These are phyloP conservation scores for Orthosia gothica DNA, from an alignment of 2,888 invertebrate species.

Conservation along the genomic window DNA sequence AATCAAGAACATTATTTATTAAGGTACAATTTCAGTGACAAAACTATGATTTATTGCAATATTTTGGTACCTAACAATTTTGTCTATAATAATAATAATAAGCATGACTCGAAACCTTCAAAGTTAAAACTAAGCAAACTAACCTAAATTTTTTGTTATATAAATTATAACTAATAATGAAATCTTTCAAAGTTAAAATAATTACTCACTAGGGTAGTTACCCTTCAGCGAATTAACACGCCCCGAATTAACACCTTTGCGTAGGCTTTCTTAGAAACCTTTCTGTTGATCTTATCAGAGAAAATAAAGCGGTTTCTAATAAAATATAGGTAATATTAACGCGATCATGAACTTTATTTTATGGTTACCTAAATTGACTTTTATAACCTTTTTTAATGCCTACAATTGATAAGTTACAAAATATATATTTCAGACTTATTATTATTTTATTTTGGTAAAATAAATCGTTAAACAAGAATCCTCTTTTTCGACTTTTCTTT, in stretches of 20 bases:
- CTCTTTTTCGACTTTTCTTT: too few relatives aligned
- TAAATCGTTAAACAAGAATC: too few relatives aligned
- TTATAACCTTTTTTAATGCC: neutral
- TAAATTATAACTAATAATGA: conserved; percentile 2
- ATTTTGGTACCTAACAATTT: too few relatives aligned
- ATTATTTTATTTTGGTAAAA: too few relatives aligned
- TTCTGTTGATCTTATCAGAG: conserved; percentile 43
- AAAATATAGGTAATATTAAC: conserved; percentile 9
- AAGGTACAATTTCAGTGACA: too few relatives aligned
- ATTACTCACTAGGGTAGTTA: neutral
- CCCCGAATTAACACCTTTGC: conserved; percentile 15
- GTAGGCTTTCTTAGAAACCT: conserved; percentile 3
- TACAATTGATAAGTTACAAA: too few relatives aligned
- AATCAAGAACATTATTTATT: too few relatives aligned
- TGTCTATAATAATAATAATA: too few relatives aligned
- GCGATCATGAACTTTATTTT: neutral
- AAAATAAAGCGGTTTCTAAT: conserved; percentile 32
- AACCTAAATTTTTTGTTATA: too few relatives aligned
- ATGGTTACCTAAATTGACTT: neutral
- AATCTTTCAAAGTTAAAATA: neutral
- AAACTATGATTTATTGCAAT: too few relatives aligned
- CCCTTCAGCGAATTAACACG: conserved; percentile 37
- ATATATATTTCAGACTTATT: too few relatives aligned
- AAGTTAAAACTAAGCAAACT: neutral
- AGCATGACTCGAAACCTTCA: neutral